Base-by-base conservation (phyloP, 2,888 invertebrate species). In the Cinara cedri region DNA sequence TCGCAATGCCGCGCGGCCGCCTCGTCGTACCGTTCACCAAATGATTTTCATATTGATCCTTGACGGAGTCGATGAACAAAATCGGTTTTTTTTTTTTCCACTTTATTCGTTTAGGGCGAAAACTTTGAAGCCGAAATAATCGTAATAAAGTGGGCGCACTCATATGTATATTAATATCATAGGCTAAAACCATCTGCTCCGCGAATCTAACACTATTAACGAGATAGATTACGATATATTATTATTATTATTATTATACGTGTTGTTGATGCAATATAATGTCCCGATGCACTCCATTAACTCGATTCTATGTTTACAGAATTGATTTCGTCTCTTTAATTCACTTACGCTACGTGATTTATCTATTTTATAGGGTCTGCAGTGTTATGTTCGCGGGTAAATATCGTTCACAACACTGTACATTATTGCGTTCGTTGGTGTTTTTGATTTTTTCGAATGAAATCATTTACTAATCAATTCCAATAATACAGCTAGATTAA, bases 271-370 rank as follows among this genome's bases (percentile, higher is more conserved):
- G 14, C 13, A 55, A 55, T 76, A 76, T 75, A 66, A 76, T 66
- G 75, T 62, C 66, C 46, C 75, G 14, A 66, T 76, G 66, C 75
- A 76, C 75, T 66, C 75, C 75, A 76, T 76, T 76, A 66, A 55
- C 26, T 21, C 66, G 19, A 24, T 21, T 42, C 42, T 42, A n/a
- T n/a, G 24, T 54, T 54, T 49, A 11, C 9, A 75, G 14, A 65
- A 65, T 55, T 42, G 54, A 75, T 75, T 54, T 44, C 14, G 24
- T 54, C 75, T 44, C 21, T 75, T 75, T 65, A 54, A 75, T 75
- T 54, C 54, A 65, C 75, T 75, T 44, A 65, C 24, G 6, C 6
- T 19, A 26, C 8, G 51, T 60, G 44, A 75, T 65, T 75, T 13
- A 75, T 54, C 42, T 65, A 34, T 49, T 34, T 10, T 49, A 34